Conservation (phyloP, 2,888 invertebrate genomes). For the Acrobasis suavella region DNA sequence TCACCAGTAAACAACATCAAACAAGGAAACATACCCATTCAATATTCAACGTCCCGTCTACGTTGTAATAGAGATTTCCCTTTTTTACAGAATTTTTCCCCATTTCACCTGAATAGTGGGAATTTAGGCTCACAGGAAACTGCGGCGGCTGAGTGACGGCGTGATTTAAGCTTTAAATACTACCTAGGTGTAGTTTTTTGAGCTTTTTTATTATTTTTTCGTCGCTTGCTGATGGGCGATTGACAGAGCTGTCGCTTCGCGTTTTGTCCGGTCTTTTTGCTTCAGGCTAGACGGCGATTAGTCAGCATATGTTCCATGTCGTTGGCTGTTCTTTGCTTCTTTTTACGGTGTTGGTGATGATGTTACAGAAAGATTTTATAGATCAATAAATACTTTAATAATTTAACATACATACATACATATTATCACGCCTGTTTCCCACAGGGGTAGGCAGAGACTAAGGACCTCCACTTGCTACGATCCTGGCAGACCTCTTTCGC, state of each 20-base stretch:
- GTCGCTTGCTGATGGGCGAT: constrained; percentile 40
- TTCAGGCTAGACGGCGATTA: constrained; percentile 59
- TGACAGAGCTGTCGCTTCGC: constrained; percentile 59
- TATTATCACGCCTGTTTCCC: too few species aligned
- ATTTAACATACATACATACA: too few species aligned
- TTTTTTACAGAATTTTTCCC: constrained; percentile 26
- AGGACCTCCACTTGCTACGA: too few species aligned
- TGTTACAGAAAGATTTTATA: background rate
- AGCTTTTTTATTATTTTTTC: constrained; percentile 34
- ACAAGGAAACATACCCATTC: constrained; percentile 21
- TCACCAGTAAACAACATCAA: background rate
- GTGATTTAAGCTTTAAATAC: constrained; percentile 61
- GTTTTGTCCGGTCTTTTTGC: constrained; percentile 48
- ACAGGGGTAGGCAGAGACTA: too few species aligned
- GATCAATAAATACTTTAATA: too few species aligned
- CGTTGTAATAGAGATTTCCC: constrained; percentile 26
- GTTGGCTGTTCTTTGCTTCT: constrained; percentile 46
- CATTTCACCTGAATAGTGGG: constrained; percentile 48
- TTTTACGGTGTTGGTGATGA: constrained; percentile 30
- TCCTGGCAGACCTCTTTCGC: too few species aligned
- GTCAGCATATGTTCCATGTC: constrained; percentile 57
- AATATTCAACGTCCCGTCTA: constrained; percentile 32
- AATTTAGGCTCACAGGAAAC: constrained; percentile 49
- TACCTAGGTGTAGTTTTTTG: constrained; percentile 40
- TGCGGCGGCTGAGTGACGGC: constrained; percentile 45